Conservation (phyloP, 2,888 invertebrate genomes). For the Dascillus cervinus region DNA sequence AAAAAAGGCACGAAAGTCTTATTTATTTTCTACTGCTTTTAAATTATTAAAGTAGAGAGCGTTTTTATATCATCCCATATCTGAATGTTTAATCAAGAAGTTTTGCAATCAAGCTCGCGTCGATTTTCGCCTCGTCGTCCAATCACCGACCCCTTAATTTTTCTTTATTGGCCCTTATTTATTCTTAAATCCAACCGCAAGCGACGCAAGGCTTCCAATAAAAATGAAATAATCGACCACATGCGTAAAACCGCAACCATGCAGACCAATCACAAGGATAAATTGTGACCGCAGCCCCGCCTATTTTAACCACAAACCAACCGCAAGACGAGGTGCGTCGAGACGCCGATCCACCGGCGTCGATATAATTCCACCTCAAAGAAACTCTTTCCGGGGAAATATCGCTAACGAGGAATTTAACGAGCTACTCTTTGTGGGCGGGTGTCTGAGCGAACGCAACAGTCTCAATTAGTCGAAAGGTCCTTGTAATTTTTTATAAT, state of each 20-base stretch:
- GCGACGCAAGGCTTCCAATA: slow-evolving; percentile 34
- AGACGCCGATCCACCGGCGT: slow-evolving; percentile 36
- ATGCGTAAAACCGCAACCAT: slow-evolving; percentile 50
- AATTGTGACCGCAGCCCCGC: slow-evolving; percentile 57
- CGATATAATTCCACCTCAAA: slow-evolving; percentile 9
- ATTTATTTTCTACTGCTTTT: too few relatives aligned
- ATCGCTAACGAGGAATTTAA: not conserved
- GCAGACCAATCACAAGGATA: slow-evolving; percentile 51
- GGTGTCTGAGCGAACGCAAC: too few relatives aligned
- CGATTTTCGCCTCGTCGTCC: too few relatives aligned
- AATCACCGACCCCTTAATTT: too few relatives aligned
- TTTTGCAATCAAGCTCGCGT: too few relatives aligned
- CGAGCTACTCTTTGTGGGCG: too few relatives aligned
- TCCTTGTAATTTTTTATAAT: too few relatives aligned
- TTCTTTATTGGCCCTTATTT: slow-evolving; percentile 8
- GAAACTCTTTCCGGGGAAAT: not conserved
- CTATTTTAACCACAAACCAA: slow-evolving; percentile 56
- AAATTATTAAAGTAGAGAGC: too few relatives aligned
- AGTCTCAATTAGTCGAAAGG: too few relatives aligned
- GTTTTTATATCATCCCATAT: too few relatives aligned
- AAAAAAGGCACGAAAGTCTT: too few relatives aligned
- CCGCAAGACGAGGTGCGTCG: slow-evolving; percentile 44
- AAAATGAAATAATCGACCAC: slow-evolving; percentile 43
- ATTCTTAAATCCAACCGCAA: slow-evolving; percentile 15
- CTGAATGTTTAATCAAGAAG: too few relatives aligned